Evolutionary conservation across 2,797 vertebrate species (phyloP).

Genomic region (Silurus aristotelis): DNA sequence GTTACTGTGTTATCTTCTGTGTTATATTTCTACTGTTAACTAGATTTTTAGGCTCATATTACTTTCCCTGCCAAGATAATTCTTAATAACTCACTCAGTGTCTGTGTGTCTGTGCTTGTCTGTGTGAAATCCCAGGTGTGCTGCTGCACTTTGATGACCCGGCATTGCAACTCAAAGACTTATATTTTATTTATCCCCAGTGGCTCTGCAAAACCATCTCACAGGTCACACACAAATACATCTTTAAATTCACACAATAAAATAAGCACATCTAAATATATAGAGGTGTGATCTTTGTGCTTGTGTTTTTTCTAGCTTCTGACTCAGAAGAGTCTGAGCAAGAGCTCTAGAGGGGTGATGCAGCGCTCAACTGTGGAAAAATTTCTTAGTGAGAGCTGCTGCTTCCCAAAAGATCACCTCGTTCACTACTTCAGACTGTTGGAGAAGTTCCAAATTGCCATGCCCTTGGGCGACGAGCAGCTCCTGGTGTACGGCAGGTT

Average conservation of each 20-base stretch:
- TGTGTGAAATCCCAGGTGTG: conserved; percentile 75
- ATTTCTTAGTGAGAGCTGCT: conserved; percentile 82
- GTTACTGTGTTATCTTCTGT: no score
- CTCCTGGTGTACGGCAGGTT: conserved; percentile 94
- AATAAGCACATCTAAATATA: background rate
- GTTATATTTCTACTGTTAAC: background rate
- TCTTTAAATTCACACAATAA: background rate
- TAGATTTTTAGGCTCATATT: background rate
- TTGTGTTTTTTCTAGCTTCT: conserved; percentile 76
- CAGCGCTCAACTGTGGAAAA: conserved; percentile 84
- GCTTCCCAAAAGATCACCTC: conserved; percentile 86
- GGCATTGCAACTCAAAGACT: conserved; percentile 85
- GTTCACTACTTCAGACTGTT: conserved; percentile 90
- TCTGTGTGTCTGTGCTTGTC: conserved; percentile 12
- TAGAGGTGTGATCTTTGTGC: background rate
- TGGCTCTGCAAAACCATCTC: conserved; percentile 96
- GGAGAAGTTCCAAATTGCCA: conserved; percentile 94
- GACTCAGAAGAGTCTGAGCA: conserved; percentile 77
- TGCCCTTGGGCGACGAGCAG: conserved; percentile 88
- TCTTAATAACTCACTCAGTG: background rate
- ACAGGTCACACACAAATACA: conserved; percentile 74
- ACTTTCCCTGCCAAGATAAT: background rate
- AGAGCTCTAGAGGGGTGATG: conserved; percentile 84
- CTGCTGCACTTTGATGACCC: conserved; percentile 95
- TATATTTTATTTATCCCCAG: conserved; percentile 94